Percentiles rank a stretch among this genome's conserved stretches.
Evolutionary conservation across 2,113 vertebrate species (phyloP).

Genomic region (Tiliqua scincoides): DNA sequence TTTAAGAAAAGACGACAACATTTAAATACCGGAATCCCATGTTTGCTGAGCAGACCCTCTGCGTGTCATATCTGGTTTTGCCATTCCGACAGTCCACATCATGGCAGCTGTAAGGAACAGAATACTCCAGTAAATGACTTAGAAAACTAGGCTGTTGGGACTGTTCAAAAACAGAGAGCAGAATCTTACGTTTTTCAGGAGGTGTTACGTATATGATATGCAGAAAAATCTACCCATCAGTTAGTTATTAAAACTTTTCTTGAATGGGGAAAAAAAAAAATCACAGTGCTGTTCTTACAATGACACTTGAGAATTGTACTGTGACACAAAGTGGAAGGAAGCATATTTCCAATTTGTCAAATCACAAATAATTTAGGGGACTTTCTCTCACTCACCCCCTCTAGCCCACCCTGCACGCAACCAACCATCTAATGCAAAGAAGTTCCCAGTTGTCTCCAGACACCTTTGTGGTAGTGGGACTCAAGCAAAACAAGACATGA

Average conservation of each 20-base stretch:
- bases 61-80: conserved; percentile 76
- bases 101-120: conserved; percentile 85
- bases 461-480: too few species aligned
- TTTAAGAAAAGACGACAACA: background rate
- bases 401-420: too few species aligned
- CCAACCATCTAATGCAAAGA: too few species aligned
- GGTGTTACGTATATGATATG: background rate
- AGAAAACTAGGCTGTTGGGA: background rate
- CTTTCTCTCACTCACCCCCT: too few species aligned
- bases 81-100: conserved; percentile 96
- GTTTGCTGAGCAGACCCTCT: conserved; percentile 64
- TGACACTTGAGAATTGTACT: too few species aligned
- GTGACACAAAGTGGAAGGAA: too few species aligned
- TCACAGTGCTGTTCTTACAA: background rate
- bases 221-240: background rate
- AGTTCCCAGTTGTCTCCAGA: too few species aligned
- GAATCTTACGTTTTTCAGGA: background rate
- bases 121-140: background rate
- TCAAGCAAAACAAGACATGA: too few species aligned
- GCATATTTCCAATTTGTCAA: too few species aligned
- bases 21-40: conserved; percentile 64
- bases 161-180: background rate
- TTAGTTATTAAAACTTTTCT: background rate
- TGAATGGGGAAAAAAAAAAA: background rate
- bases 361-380: too few species aligned